Conservation (phyloP, 2,113 vertebrate species). For the Macrotus californicus region DNA sequence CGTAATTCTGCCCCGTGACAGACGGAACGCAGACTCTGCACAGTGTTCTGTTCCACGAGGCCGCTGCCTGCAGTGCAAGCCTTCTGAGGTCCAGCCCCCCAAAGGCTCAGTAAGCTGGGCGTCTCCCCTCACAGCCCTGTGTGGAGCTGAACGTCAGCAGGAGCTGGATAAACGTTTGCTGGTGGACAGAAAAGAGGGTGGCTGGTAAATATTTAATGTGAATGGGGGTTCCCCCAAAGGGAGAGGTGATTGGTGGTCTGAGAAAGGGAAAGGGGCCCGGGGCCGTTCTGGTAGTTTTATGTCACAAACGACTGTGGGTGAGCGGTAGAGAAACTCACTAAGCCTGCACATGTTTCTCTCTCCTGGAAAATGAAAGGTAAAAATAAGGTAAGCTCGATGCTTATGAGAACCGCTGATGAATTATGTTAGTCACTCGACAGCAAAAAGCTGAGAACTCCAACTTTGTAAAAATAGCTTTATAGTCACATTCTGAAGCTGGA, state of each 20-base stretch:
- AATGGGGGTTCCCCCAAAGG: background rate
- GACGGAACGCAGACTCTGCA: background rate
- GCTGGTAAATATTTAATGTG: background rate
- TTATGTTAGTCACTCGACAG: slow-evolving; percentile 13
- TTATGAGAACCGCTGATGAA: slow-evolving; percentile 42
- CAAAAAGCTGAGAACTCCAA: slow-evolving; percentile 49
- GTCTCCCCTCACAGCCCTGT: background rate
- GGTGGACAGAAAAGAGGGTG: background rate
- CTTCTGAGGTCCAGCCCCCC: background rate
- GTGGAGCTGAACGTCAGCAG: background rate
- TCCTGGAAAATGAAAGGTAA: slow-evolving; percentile 17
- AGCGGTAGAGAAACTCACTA: background rate
- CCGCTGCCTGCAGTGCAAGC: background rate
- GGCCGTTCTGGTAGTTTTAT: background rate
- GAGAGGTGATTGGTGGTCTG: background rate
- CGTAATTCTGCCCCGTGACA: accelerated
- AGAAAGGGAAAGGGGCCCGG: background rate
- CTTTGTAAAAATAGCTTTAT: slow-evolving; percentile 56
- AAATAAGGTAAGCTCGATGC: background rate
- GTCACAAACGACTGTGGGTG: background rate
- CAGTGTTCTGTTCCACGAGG: background rate
- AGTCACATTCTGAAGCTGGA: slow-evolving; percentile 27
- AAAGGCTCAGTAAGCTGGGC: background rate
- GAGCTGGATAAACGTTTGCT: background rate
- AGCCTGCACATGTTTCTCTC: background rate